These are phyloP conservation scores for Neodiprion pinetum DNA, from an alignment of 1,140 invertebrate species.

Conservation along the genomic window DNA sequence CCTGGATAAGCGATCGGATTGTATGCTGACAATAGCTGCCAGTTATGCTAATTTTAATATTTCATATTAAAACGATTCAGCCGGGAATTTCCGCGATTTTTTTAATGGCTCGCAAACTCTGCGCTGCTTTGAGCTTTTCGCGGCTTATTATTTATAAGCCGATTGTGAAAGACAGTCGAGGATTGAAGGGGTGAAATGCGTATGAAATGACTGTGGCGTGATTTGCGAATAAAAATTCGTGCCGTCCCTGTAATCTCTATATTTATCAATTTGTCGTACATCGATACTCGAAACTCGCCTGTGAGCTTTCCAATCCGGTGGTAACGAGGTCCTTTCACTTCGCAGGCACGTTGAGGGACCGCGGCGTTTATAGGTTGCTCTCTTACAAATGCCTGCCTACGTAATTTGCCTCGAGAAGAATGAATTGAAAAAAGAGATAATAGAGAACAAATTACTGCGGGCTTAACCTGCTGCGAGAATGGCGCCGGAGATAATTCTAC, in stretches of 20 bases:
- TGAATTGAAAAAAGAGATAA: too few relatives aligned
- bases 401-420: too few relatives aligned
- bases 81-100: neutral
- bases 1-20: too few relatives aligned
- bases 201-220: neutral
- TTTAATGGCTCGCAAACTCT: neutral
- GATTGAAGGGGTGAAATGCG: too few relatives aligned
- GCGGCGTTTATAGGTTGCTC: neutral
- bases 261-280: neutral
- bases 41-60: neutral
- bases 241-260: neutral
- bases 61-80: neutral
- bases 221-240: neutral
- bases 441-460: neutral
- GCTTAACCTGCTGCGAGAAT: neutral
- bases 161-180: too few relatives aligned
- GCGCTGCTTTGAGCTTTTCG: neutral
- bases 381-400: too few relatives aligned
- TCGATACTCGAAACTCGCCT: neutral
- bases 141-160: too few relatives aligned
- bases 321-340: neutral
- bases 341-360: neutral
- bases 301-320: neutral
- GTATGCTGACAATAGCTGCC: too few relatives aligned
- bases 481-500: too few relatives aligned